Conservation (phyloP, 2,888 invertebrate genomes). For the Ochropleura leucogaster region DNA sequence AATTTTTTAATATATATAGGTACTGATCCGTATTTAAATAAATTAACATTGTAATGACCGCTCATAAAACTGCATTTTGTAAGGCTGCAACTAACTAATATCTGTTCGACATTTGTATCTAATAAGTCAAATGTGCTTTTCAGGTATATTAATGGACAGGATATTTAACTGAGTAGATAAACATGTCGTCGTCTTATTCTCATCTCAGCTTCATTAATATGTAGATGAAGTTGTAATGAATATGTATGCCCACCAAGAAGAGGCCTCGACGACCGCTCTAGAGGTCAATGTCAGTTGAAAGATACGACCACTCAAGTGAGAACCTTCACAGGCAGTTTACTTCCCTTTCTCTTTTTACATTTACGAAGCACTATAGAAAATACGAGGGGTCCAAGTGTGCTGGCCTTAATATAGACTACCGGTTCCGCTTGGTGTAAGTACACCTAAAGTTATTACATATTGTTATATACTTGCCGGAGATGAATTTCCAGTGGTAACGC, state of each 20-base stretch:
- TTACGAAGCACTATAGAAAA: conserved; percentile 68
- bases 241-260: conserved; percentile 81
- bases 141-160: conserved; percentile 54
- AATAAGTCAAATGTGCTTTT: conserved; percentile 34
- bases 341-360: conserved; percentile 71
- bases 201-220: conserved; percentile 81
- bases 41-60: conserved; percentile 13
- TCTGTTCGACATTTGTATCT: conserved; percentile 16
- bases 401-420: conserved; percentile 71
- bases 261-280: conserved; percentile 81
- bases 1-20: neutral
- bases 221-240: conserved; percentile 82
- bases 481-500: conserved; percentile 67
- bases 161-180: conserved; percentile 64
- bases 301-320: conserved; percentile 73
- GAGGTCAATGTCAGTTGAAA: conserved; percentile 86
- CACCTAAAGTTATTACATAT: conserved; percentile 68
- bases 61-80: neutral
- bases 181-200: conserved; percentile 71
- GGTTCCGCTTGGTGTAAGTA: conserved; percentile 76
- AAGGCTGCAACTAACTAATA: neutral
- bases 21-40: conserved; percentile 9
- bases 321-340: conserved; percentile 70
- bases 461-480: conserved; percentile 44
- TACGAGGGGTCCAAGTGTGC: conserved; percentile 69